These are phyloP conservation scores for Dromas ardeola DNA, from an alignment of 2,113 vertebrate genomes.

Conservation along the genomic window DNA sequence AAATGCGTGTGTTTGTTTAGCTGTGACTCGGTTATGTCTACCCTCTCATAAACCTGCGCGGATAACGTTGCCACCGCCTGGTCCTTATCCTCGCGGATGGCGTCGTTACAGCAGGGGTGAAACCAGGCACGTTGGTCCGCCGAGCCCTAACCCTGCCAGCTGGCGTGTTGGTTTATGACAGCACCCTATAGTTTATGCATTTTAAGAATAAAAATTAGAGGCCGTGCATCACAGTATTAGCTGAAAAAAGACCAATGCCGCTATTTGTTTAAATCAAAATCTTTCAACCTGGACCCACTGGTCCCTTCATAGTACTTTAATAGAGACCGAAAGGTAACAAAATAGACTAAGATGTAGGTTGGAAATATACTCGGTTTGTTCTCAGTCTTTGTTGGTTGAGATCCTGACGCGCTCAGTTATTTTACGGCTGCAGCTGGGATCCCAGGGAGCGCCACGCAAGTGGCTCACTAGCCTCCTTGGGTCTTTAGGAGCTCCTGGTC, in stretches of 20 bases:
- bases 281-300: background rate
- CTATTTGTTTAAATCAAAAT: background rate
- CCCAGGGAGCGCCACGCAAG: too few relatives aligned
- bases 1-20: background rate
- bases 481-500: background rate
- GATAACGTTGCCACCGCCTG: too few relatives aligned
- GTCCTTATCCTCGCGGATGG: fast-evolving
- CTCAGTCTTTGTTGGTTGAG: background rate
- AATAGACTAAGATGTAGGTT: background rate
- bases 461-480: background rate
- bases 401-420: background rate
- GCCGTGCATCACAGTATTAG: background rate
- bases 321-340: background rate
- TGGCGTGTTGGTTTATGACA: background rate
- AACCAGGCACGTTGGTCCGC: fast-evolving
- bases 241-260: fast-evolving
- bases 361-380: background rate
- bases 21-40: background rate
- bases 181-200: background rate
- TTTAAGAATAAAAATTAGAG: background rate
- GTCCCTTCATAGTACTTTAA: background rate
- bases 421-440: background rate
- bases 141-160: background rate
- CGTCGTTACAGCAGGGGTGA: fast-evolving
- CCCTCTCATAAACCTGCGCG: fast-evolving